Percentiles rank a stretch among this genome's conserved stretches.
Conservation (phyloP, 2,113 vertebrate species). For the Platycercus adscitus region DNA sequence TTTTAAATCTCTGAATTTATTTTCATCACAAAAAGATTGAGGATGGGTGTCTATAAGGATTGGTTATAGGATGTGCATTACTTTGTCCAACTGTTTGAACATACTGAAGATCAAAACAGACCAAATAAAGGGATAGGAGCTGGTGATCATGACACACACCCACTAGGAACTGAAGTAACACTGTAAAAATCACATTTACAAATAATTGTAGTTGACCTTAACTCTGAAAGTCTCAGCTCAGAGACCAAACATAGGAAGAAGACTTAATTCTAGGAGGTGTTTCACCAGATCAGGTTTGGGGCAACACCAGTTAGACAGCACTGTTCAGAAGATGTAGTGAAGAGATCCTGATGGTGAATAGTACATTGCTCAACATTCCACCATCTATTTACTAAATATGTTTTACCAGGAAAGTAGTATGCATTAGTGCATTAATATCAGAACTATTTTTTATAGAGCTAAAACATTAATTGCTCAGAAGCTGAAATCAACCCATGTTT, state of each 20-base stretch:
- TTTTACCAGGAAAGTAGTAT: not conserved
- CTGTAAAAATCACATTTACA: not conserved
- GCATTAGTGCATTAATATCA: not conserved
- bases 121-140: not conserved
- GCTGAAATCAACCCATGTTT: not conserved
- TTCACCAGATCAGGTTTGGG: not conserved
- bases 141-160: not conserved
- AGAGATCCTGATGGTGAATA: not conserved
- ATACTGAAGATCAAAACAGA: not conserved
- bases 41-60: not conserved
- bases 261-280: not conserved
- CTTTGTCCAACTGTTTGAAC: not conserved
- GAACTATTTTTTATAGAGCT: not conserved
- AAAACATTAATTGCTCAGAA: not conserved
- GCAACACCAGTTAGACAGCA: not conserved
- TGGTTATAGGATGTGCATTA: not conserved
- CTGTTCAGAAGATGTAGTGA: not conserved
- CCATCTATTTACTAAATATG: not conserved
- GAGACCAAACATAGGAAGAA: not conserved
- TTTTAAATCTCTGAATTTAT: not conserved
- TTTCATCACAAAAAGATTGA: not conserved
- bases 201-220: not conserved
- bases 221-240: not conserved
- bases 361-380: accelerated
- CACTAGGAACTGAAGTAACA: not conserved